phyloP scores from a whole-genome alignment of 2,797 vertebrate species.

The Aldrovandia affinis region DNA sequence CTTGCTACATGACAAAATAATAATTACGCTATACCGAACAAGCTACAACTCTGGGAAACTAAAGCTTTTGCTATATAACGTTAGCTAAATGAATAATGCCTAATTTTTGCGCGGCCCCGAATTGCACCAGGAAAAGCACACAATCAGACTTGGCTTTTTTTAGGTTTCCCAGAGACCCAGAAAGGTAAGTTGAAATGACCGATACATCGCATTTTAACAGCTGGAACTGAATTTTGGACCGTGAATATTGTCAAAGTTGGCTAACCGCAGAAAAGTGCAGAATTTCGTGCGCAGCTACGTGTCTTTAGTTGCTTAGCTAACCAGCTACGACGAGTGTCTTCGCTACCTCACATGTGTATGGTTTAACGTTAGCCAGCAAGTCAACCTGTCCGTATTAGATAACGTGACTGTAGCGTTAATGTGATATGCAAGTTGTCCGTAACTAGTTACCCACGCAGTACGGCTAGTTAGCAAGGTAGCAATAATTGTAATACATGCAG shows the following conservation, averaged over 20 bases:
- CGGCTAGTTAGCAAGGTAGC: background rate
- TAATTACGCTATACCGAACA: background rate
- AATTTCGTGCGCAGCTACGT: background rate
- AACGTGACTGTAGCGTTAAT: background rate
- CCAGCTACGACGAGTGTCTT: too few species aligned
- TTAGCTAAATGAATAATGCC: slow-evolving; percentile 71
- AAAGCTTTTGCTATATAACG: background rate
- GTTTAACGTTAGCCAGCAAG: too few species aligned
- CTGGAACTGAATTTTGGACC: background rate
- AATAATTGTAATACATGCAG: too few species aligned
- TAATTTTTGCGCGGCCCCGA: slow-evolving; percentile 87
- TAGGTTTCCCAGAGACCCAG: slow-evolving; percentile 81
- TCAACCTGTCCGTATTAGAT: background rate
- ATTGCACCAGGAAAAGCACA: slow-evolving; percentile 85
- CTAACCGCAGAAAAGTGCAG: background rate
- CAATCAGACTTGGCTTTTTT: slow-evolving; percentile 84
- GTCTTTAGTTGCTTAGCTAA: background rate
- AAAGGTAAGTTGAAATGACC: slow-evolving; percentile 66
- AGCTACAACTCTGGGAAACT: too few species aligned
- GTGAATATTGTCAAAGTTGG: background rate
- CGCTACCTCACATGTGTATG: too few species aligned
- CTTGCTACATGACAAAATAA: background rate
- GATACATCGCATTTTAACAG: background rate
- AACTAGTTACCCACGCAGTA: background rate
- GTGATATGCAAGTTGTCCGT: background rate